phyloP scores from a whole-genome alignment of 2,113 vertebrate genomes.

The Malurus alboscapulatus region DNA sequence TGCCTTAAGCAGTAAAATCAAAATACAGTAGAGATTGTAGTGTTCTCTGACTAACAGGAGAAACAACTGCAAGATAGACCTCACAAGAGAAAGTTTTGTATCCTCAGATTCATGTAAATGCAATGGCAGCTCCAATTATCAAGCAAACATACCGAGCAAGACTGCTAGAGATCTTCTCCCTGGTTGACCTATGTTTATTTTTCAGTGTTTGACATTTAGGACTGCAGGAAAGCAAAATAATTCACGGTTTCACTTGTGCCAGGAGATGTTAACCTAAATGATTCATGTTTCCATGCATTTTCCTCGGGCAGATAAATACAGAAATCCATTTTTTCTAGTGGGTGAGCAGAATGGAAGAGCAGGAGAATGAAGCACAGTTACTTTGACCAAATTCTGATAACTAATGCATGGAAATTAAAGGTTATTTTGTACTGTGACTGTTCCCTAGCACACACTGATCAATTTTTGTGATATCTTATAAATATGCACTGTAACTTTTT shows the following conservation, averaged over 20 bases:
- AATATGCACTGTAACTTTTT: background rate
- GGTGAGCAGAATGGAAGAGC: accelerated
- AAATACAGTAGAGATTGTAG: background rate
- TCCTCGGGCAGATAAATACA: background rate
- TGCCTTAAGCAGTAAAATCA: background rate
- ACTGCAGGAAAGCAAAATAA: background rate
- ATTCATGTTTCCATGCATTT: background rate
- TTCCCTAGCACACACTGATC: background rate
- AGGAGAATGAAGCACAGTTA: background rate
- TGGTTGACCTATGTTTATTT: background rate
- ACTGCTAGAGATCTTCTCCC: background rate
- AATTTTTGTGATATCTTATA: background rate
- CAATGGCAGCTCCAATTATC: background rate
- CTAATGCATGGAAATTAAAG: background rate
- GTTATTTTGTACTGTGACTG: background rate
- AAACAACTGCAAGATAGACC: background rate
- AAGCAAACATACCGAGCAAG: background rate
- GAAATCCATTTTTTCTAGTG: background rate
- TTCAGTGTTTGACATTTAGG: background rate
- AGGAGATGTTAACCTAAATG: background rate
- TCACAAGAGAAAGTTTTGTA: background rate
- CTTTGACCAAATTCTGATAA: background rate
- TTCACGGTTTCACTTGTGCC: background rate
- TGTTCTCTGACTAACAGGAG: background rate
- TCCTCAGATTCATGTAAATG: background rate